Evolutionary conservation across 2,888 invertebrate genomes (phyloP).

Genomic region (Drosophila borborema): DNA sequence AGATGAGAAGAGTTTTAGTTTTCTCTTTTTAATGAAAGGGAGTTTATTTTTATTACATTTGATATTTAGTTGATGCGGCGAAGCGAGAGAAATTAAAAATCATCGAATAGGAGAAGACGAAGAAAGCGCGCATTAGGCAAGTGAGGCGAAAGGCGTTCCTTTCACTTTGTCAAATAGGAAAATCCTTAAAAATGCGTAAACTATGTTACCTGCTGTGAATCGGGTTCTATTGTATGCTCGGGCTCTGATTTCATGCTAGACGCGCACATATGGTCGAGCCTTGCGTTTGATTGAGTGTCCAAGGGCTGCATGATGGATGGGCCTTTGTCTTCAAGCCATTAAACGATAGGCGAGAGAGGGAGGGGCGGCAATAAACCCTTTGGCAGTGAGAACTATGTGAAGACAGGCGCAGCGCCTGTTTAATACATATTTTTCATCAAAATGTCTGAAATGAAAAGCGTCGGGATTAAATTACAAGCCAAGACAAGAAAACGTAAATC

Average conservation of each 20-base stretch:
- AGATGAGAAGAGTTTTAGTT: background rate
- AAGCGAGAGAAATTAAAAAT: background rate
- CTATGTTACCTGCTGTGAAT: constrained; percentile 7
- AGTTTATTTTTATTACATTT: background rate
- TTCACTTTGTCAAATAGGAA: background rate
- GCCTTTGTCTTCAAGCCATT: constrained; percentile 12
- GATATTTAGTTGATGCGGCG: background rate
- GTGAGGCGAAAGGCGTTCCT: constrained; percentile 1
- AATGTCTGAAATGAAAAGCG: constrained; percentile 43
- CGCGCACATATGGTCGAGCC: constrained; percentile 19
- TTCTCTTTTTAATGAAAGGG: background rate
- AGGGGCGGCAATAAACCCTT: constrained; percentile 14
- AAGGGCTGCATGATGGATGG: constrained; percentile 42
- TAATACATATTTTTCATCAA: constrained; percentile 39
- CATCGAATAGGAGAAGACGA: background rate
- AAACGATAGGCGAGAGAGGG: background rate
- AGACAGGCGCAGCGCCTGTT: constrained; percentile 7
- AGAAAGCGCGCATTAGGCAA: background rate
- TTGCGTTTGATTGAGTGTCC: constrained; percentile 48
- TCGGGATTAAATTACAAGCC: constrained; percentile 69
- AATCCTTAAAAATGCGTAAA: background rate
- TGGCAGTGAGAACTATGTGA: constrained; percentile 10
- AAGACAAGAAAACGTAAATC: constrained; percentile 46
- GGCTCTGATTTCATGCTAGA: constrained; percentile 17
- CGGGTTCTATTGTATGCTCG: background rate